Conservation (phyloP, 1,140 invertebrate genomes). For the Mesaphorura yosii region DNA sequence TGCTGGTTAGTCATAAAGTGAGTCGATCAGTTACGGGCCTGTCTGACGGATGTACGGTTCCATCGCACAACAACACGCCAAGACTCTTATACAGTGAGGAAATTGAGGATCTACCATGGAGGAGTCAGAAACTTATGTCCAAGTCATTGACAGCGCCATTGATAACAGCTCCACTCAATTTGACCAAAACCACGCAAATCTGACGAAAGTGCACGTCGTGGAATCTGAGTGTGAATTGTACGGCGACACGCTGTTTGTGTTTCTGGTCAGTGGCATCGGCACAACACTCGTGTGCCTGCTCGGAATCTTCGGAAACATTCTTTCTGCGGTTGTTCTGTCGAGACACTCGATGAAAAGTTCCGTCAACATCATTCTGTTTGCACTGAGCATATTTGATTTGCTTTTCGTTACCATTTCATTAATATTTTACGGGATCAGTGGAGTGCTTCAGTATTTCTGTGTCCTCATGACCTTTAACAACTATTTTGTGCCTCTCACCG, state of each 20-base stretch:
- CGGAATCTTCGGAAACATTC: slow-evolving; percentile 74
- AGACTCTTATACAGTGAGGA: too few relatives aligned
- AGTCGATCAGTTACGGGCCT: too few relatives aligned
- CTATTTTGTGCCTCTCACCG: background rate
- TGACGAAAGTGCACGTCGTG: too few relatives aligned
- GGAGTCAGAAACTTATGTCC: too few relatives aligned
- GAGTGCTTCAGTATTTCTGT: slow-evolving; percentile 43
- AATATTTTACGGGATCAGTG: slow-evolving; percentile 70
- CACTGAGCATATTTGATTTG: slow-evolving; percentile 77
- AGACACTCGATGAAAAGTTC: slow-evolving; percentile 84
- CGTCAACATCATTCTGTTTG: slow-evolving; percentile 81
- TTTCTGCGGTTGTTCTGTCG: slow-evolving; percentile 81
- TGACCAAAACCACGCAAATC: too few relatives aligned
- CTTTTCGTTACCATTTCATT: slow-evolving; percentile 72
- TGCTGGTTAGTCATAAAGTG: too few relatives aligned
- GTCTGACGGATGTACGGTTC: too few relatives aligned
- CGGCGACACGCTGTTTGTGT: background rate
- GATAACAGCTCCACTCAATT: too few relatives aligned
- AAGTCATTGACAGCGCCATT: too few relatives aligned
- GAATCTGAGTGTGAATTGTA: background rate
- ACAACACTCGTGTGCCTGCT: slow-evolving; percentile 66
- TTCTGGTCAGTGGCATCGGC: slow-evolving; percentile 56
- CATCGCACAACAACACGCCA: too few relatives aligned
- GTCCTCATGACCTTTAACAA: background rate
- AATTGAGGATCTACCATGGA: too few relatives aligned